These are phyloP conservation scores for Drosophila borborema DNA, from an alignment of 2,888 invertebrate species.

Conservation along the genomic window DNA sequence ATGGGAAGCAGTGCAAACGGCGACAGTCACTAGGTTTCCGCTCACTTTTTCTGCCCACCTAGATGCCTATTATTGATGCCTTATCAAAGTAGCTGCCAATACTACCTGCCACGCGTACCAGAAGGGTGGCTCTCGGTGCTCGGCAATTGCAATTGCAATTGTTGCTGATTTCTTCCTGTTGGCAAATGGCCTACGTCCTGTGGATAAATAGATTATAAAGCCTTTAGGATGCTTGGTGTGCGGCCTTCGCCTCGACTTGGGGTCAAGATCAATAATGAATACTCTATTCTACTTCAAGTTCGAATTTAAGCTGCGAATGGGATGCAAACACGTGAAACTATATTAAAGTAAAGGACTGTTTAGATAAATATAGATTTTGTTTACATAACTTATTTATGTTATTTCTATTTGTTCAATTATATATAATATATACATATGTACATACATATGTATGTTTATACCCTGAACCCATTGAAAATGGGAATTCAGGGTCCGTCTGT, in stretches of 20 bases:
- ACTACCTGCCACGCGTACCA: constrained; percentile 31
- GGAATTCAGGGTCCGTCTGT: too few relatives aligned
- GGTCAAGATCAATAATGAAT: constrained; percentile 31
- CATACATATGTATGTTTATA: too few relatives aligned
- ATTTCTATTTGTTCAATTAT: too few relatives aligned
- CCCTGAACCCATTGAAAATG: too few relatives aligned
- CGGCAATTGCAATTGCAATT: constrained; percentile 53
- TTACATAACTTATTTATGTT: too few relatives aligned
- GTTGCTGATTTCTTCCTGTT: constrained; percentile 60
- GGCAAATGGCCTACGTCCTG: constrained; percentile 72
- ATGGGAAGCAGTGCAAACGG: constrained; percentile 13
- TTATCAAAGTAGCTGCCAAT: constrained; percentile 24
- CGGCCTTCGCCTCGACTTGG: constrained; percentile 4
- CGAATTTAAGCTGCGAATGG: not conserved
- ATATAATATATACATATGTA: too few relatives aligned
- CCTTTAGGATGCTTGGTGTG: not conserved
- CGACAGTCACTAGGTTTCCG: constrained; percentile 42
- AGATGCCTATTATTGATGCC: not conserved
- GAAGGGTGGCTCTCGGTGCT: constrained; percentile 2
- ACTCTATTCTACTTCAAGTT: constrained; percentile 18
- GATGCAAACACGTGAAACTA: not conserved
- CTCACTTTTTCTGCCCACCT: constrained; percentile 48
- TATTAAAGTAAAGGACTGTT: too few relatives aligned
- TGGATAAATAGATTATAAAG: constrained; percentile 59
- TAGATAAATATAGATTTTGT: too few relatives aligned